Evolutionary conservation across 2,888 invertebrate species (phyloP).

Genomic region (Terebella lapidaria): DNA sequence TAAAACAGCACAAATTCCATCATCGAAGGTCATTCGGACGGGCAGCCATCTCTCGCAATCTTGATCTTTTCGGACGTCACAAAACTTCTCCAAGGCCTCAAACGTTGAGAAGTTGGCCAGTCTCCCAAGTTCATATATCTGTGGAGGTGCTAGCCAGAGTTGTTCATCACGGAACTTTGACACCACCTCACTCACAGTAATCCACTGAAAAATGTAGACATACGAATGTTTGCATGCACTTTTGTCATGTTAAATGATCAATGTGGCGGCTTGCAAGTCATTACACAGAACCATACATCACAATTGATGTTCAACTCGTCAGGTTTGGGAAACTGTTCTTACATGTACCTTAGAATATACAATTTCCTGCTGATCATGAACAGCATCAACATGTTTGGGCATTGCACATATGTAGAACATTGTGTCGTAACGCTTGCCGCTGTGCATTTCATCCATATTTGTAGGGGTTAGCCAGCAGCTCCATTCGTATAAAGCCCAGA

Average conservation of each 20-base stretch:
- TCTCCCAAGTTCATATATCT: slow-evolving; percentile 14
- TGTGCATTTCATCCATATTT: slow-evolving; percentile 8
- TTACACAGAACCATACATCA: neutral
- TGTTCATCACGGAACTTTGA: slow-evolving; percentile 2
- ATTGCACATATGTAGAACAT: slow-evolving; percentile 13
- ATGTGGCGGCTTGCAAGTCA: neutral
- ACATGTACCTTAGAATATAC: slow-evolving; percentile 8
- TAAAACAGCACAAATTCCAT: slow-evolving; percentile 14
- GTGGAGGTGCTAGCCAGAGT: slow-evolving; percentile 15
- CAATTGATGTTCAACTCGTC: neutral
- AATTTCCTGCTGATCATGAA: slow-evolving; percentile 13
- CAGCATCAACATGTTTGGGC: neutral
- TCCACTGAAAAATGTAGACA: slow-evolving; percentile 10
- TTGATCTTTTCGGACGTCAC: neutral
- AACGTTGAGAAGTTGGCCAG: neutral
- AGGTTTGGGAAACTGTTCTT: no score
- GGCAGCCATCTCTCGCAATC: slow-evolving; percentile 15
- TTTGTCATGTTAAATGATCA: neutral
- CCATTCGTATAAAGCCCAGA: slow-evolving; percentile 77
- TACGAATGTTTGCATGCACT: no score
- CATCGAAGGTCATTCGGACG: slow-evolving; percentile 6
- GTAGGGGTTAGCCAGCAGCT: slow-evolving; percentile 75
- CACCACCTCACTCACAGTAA: neutral
- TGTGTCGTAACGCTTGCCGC: slow-evolving; percentile 15
- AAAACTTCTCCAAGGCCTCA: slow-evolving; percentile 7